A percentile compares a stretch with the other conserved stretches of the same genome.
These are phyloP conservation scores for Ormyrus pomaceus DNA, from an alignment of 2,888 invertebrate genomes.

Conservation along the genomic window DNA sequence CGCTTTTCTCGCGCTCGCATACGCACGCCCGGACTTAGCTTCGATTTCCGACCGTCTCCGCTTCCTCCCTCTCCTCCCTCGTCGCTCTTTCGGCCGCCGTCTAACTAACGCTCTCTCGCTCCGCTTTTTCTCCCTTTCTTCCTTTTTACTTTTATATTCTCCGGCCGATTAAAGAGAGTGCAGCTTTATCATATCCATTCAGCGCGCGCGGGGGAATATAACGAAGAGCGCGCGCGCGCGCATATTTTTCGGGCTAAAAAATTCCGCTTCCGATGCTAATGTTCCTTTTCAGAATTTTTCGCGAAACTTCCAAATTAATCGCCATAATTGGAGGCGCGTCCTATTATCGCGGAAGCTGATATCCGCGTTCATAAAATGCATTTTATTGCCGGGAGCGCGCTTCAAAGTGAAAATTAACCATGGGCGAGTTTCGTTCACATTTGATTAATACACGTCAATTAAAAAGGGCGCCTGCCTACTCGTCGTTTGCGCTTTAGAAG, in stretches of 20 bases:
- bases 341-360: no score
- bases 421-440: no score
- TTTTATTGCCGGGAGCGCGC: no score
- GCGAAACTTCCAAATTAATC: conserved; percentile 19
- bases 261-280: conserved; percentile 14
- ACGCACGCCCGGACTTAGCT: conserved; percentile 63
- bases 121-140: conserved; percentile 33
- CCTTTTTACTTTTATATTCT: conserved; percentile 60
- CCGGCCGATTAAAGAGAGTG: conserved; percentile 68
- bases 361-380: no score
- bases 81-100: conserved; percentile 6
- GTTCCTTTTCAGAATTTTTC: conserved; percentile 28
- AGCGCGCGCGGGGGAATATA: conserved; percentile 24
- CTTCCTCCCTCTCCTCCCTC: conserved; percentile 40
- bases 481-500: no score
- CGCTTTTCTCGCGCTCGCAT: conserved; percentile 62
- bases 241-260: conserved; percentile 31
- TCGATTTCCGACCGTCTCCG: conserved; percentile 66
- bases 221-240: conserved; percentile 36
- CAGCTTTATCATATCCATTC: conserved; percentile 53
- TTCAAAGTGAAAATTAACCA: no score
- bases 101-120: conserved; percentile 13
- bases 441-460: no score
- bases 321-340: conserved; percentile 31
- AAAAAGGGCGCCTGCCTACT: no score